phyloP scores from a whole-genome alignment of 1,140 invertebrate species.

The Pachypeltis micranthus region DNA sequence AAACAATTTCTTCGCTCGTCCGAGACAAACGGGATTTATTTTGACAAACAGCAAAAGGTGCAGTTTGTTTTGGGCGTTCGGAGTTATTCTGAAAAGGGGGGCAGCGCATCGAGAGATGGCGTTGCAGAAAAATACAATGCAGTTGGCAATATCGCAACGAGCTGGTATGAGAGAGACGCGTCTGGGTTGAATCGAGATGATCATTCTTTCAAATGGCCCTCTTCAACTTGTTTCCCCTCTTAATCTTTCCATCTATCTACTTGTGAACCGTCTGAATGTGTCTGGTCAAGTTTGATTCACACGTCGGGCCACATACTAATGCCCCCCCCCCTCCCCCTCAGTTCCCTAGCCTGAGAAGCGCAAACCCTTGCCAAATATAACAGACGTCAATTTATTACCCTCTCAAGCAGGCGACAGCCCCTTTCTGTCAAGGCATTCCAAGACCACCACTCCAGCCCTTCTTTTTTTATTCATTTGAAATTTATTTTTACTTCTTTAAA shows the following conservation, averaged over 20 bases:
- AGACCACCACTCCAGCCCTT: neutral
- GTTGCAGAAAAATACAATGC: too few relatives aligned
- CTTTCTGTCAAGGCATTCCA: conserved; percentile 2
- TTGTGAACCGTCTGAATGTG: neutral
- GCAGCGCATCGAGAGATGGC: too few relatives aligned
- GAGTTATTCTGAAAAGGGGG: too few relatives aligned
- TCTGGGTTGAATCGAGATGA: neutral
- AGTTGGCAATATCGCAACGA: too few relatives aligned
- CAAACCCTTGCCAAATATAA: conserved; percentile 17
- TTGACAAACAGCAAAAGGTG: too few relatives aligned
- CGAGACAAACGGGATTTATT: too few relatives aligned
- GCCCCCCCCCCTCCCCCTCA: neutral
- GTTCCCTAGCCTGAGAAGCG: conserved; percentile 5
- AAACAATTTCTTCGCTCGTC: too few relatives aligned
- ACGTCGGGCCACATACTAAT: neutral
- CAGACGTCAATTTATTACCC: conserved; percentile 11
- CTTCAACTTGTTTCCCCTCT: neutral
- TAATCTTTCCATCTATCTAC: neutral
- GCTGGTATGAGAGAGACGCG: too few relatives aligned
- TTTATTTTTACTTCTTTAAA: conserved; percentile 9
- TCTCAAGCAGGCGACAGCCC: neutral
- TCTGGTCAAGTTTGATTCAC: neutral
- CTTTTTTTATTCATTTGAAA: neutral
- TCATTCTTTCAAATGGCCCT: neutral
- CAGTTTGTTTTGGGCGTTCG: too few relatives aligned